Percentiles rank a stretch among this genome's conserved stretches.
These are phyloP conservation scores for Homarus gammarus DNA, from an alignment of 2,888 invertebrate genomes.

Conservation along the genomic window DNA sequence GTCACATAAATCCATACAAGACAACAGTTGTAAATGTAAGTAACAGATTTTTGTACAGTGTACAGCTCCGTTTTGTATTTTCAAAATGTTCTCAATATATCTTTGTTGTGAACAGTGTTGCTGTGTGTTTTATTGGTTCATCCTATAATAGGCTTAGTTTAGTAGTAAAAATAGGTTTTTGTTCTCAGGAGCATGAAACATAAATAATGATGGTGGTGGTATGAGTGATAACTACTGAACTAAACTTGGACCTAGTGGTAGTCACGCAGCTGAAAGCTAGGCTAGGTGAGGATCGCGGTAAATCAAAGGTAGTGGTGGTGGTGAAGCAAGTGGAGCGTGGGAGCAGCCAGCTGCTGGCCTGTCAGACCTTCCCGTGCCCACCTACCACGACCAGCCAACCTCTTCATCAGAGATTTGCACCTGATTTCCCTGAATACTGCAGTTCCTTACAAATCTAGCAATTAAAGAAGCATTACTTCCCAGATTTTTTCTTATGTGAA, in stretches of 20 bases:
- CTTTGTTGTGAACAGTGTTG: conserved; percentile 68
- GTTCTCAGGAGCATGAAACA: neutral
- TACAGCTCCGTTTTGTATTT: conserved; percentile 68
- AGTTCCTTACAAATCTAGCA: too few species aligned
- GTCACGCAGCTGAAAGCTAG: too few species aligned
- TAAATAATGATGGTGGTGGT: neutral
- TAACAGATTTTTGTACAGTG: conserved; percentile 57
- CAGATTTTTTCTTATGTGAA: too few species aligned
- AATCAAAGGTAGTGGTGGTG: neutral
- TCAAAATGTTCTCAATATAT: conserved; percentile 69
- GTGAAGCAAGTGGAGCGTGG: neutral
- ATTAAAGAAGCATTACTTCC: too few species aligned
- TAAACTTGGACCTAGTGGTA: neutral
- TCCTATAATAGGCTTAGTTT: neutral
- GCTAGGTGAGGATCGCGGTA: too few species aligned
- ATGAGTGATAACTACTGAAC: neutral
- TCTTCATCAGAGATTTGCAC: neutral
- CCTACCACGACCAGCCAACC: neutral
- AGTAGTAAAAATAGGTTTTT: neutral
- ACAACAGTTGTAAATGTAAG: conserved; percentile 34
- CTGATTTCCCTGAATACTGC: neutral
- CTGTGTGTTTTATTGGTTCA: conserved; percentile 41
- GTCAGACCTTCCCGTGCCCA: neutral
- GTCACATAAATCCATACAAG: conserved; percentile 16
- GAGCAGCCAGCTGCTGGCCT: neutral